These are phyloP conservation scores for Acleris emargana DNA, from an alignment of 2,888 invertebrate species.

Conservation along the genomic window DNA sequence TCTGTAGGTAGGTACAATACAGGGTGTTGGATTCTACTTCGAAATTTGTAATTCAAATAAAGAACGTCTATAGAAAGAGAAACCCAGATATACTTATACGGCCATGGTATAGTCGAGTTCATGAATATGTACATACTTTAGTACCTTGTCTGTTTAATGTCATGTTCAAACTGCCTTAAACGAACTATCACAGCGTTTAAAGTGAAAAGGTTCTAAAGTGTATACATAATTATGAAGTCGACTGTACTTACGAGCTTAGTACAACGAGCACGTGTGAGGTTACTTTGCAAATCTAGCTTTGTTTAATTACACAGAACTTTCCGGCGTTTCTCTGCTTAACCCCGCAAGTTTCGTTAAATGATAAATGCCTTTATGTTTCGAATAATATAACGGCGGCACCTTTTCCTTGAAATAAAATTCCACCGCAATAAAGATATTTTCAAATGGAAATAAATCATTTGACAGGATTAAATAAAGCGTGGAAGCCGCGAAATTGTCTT, in stretches of 20 bases:
- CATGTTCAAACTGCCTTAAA: too few species aligned
- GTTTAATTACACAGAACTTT: not conserved
- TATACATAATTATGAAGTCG: too few species aligned
- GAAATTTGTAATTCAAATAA: too few species aligned
- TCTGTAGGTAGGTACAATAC: not conserved
- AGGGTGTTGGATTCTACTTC: too few species aligned
- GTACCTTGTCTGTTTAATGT: too few species aligned
- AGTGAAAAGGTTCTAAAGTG: too few species aligned
- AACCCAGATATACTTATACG: too few species aligned
- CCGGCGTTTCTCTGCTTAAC: not conserved
- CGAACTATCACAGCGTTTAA: too few species aligned
- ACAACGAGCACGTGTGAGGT: conserved; percentile 3
- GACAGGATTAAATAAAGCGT: conserved; percentile 37
- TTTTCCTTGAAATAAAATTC: conserved; percentile 30
- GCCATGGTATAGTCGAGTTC: too few species aligned
- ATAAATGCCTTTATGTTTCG: conserved; percentile 21
- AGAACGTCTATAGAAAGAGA: too few species aligned
- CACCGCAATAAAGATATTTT: conserved; percentile 32
- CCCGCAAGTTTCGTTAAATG: conserved; percentile 19
- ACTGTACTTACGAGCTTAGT: too few species aligned
- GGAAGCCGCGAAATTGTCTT: conserved; percentile 35
- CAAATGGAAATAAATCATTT: conserved; percentile 39
- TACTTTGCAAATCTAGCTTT: conserved; percentile 12
- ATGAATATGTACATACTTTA: too few species aligned
- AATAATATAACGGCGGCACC: conserved; percentile 18